Evolutionary conservation across 2,113 vertebrate species (phyloP).

Genomic region (Notarius quadriscutis): DNA sequence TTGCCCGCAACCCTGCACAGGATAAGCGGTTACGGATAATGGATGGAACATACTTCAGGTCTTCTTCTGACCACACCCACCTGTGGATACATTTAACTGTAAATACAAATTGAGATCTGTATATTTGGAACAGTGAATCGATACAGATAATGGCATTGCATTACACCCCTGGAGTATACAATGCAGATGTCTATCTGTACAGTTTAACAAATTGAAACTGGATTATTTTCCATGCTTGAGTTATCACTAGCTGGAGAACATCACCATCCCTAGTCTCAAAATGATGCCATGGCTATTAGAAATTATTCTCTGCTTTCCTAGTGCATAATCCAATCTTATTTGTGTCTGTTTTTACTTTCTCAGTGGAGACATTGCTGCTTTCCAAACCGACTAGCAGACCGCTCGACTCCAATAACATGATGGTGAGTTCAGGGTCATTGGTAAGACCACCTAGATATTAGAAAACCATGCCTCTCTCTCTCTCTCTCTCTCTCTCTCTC

Average conservation of each 20-base stretch:
- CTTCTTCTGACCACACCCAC: background rate
- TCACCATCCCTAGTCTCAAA: background rate
- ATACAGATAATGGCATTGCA: background rate
- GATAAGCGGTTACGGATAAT: too few relatives aligned
- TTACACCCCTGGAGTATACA: background rate
- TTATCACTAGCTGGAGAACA: constrained; percentile 28
- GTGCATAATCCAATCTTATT: constrained; percentile 23
- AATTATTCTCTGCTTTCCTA: background rate
- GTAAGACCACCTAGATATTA: constrained; percentile 35
- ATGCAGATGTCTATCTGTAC: background rate
- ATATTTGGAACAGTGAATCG: background rate
- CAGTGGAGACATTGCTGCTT: constrained; percentile 61
- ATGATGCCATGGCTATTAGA: background rate
- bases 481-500: background rate
- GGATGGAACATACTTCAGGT: too few relatives aligned
- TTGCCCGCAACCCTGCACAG: too few relatives aligned
- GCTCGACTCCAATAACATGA: constrained; percentile 56
- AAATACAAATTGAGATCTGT: background rate
- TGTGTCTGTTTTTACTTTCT: constrained; percentile 29
- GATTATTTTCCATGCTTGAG: background rate
- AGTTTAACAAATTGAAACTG: background rate
- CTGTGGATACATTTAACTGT: background rate
- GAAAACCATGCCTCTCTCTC: constrained; percentile 10
- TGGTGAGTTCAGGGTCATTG: constrained; percentile 64
- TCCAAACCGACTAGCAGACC: constrained; percentile 62